These are phyloP conservation scores for Conistra vaccinii DNA, from an alignment of 2,888 invertebrate genomes.

Conservation along the genomic window DNA sequence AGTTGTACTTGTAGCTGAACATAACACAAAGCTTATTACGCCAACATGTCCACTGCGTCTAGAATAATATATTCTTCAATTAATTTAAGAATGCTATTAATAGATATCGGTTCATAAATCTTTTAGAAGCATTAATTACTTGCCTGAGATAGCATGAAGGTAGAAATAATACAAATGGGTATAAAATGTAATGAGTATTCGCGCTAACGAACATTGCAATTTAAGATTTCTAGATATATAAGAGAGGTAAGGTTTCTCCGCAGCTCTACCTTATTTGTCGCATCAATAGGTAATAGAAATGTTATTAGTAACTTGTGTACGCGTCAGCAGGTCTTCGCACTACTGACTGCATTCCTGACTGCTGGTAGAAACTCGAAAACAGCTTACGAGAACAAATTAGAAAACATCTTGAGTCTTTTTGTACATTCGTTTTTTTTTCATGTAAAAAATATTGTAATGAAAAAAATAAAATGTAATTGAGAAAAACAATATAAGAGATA, in stretches of 20 bases:
- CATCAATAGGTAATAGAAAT: conserved; percentile 56
- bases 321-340: conserved; percentile 26
- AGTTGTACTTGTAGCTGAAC: conserved; percentile 31
- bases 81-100: conserved; percentile 57
- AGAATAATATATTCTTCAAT: conserved; percentile 52
- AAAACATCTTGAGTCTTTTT: conserved; percentile 8
- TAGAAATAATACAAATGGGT: conserved; percentile 58
- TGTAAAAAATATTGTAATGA: background rate
- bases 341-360: conserved; percentile 18
- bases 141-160: conserved; percentile 53
- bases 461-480: conserved; percentile 10
- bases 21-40: conserved; percentile 36
- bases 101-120: conserved; percentile 60
- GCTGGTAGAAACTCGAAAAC: background rate
- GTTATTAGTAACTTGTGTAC: conserved; percentile 32
- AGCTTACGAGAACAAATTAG: background rate
- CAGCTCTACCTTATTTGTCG: conserved; percentile 47
- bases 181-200: conserved; percentile 59
- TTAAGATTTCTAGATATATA: conserved; percentile 54
- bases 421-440: background rate
- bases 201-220: conserved; percentile 54
- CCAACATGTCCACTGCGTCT: conserved; percentile 35
- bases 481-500: conserved; percentile 31
- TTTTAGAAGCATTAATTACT: conserved; percentile 51
- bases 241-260: conserved; percentile 49